Evolutionary conservation across 2,888 invertebrate genomes (phyloP).

Genomic region (Palloptera scutellata): DNA sequence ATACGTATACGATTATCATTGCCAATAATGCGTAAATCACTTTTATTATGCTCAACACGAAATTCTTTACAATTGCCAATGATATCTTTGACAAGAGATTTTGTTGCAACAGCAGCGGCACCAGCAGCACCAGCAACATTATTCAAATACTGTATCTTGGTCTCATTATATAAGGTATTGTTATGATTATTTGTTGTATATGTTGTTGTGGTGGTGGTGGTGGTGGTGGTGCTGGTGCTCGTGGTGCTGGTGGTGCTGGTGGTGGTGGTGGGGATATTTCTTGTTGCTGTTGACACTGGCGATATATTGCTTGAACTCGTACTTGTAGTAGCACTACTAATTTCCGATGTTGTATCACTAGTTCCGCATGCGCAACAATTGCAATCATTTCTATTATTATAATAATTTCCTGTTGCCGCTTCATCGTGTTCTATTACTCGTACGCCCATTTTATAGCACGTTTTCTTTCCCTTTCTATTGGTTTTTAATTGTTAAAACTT

Average conservation of each 20-base stretch:
- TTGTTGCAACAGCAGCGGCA: too few species aligned
- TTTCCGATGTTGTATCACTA: background rate
- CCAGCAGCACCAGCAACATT: too few species aligned
- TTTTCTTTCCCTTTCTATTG: background rate
- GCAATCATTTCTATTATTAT: background rate
- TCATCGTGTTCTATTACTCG: constrained; percentile 15
- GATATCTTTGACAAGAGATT: constrained; percentile 17
- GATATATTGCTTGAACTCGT: background rate
- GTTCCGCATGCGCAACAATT: background rate
- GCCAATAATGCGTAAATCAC: constrained; percentile 58
- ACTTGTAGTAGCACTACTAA: background rate
- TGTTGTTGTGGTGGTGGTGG: constrained; percentile 21
- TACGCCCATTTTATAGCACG: constrained; percentile 19
- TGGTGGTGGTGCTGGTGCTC: constrained; percentile 1
- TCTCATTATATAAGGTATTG: too few species aligned
- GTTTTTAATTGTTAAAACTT: background rate
- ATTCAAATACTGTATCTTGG: too few species aligned
- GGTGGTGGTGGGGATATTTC: constrained; percentile 3
- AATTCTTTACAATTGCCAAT: constrained; percentile 62
- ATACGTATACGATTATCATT: constrained; percentile 62
- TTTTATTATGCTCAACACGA: constrained; percentile 55
- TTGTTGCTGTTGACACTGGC: background rate
- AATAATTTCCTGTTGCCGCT: constrained; percentile 8
- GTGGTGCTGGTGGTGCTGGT: background rate
- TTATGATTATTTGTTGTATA: constrained; percentile 11